Evolutionary conservation across 2,113 vertebrate species (phyloP).

Genomic region (Theristicus caerulescens): DNA sequence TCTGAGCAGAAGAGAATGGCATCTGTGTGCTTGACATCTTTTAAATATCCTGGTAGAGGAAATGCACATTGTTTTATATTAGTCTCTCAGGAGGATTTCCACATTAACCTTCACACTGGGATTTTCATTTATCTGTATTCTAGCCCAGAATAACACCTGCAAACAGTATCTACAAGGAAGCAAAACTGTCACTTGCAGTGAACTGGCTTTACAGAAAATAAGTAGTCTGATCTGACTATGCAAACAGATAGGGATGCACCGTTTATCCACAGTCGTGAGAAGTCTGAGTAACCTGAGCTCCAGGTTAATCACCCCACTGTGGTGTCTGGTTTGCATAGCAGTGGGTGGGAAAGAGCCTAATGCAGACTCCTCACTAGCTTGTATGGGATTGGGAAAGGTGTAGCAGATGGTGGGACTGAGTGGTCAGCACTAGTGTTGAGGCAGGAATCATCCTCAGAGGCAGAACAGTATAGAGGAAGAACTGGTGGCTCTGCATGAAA

Average conservation of each 20-base stretch:
- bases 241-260: background rate
- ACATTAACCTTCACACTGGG: background rate
- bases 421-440: background rate
- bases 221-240: background rate
- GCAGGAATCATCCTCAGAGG: conserved; percentile 18
- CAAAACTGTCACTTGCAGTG: background rate
- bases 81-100: background rate
- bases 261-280: background rate
- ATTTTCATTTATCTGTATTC: background rate
- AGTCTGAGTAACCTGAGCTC: background rate
- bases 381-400: background rate
- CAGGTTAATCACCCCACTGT: background rate
- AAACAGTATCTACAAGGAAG: background rate
- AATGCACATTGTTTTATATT: background rate
- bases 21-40: background rate
- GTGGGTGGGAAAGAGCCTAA: background rate
- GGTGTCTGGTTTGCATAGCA: background rate
- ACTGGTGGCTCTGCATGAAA: background rate
- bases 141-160: background rate
- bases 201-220: background rate
- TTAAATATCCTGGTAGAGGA: background rate
- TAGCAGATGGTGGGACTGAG: background rate
- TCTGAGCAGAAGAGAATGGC: background rate
- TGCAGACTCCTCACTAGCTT: background rate
- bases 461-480: background rate